phyloP scores from a whole-genome alignment of 2,888 invertebrate species.

The Andrena marginata region DNA sequence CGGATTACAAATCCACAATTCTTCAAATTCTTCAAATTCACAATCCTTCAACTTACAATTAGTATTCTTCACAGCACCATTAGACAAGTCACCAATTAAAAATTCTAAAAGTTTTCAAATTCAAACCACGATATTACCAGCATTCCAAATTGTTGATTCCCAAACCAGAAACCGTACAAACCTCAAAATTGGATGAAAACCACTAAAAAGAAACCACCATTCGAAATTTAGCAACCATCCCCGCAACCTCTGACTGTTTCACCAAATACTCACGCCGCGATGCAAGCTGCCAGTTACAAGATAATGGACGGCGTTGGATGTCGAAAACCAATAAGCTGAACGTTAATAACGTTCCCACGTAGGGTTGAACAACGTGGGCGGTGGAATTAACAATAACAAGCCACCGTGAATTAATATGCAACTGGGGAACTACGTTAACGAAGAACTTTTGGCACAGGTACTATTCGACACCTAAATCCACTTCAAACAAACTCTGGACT shows the following conservation, averaged over 20 bases:
- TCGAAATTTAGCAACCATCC: not conserved
- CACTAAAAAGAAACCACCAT: too few species aligned
- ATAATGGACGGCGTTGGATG: constrained; percentile 8
- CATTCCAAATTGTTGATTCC: too few species aligned
- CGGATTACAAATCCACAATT: not conserved
- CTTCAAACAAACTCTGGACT: not conserved
- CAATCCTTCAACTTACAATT: too few species aligned
- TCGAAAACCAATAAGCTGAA: constrained; percentile 14
- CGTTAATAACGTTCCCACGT: constrained; percentile 18
- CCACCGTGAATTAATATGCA: not conserved
- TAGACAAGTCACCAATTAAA: too few species aligned
- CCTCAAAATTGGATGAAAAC: too few species aligned
- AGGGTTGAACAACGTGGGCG: constrained; percentile 18
- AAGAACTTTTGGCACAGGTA: not conserved
- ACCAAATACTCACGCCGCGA: not conserved
- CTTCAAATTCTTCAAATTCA: too few species aligned
- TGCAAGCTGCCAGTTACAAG: not conserved
- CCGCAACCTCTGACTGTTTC: not conserved
- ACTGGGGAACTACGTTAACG: not conserved
- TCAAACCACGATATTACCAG: too few species aligned
- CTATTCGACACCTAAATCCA: not conserved
- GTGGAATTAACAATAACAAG: constrained; percentile 33
- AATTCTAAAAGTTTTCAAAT: too few species aligned
- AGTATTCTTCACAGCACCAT: too few species aligned
- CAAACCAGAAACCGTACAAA: too few species aligned